Conservation (phyloP, 2,888 invertebrate species). For the Platypus cylindrus region DNA sequence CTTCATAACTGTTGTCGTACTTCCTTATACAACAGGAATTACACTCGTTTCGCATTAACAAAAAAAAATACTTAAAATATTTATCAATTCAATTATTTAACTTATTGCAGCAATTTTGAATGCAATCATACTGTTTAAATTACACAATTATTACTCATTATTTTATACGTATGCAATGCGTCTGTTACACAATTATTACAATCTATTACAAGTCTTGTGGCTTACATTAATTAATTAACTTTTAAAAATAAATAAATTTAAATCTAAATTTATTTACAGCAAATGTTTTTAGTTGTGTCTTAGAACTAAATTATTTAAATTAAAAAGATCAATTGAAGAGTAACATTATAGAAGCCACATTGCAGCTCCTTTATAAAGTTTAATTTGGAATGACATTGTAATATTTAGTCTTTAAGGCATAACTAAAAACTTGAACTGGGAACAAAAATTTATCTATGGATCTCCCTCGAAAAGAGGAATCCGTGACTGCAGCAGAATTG, state of each 20-base stretch:
- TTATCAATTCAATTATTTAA: constrained; percentile 7
- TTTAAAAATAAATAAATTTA: constrained; percentile 23
- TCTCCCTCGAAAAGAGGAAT: constrained; percentile 10
- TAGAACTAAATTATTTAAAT: too few species aligned
- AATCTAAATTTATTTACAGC: constrained; percentile 23
- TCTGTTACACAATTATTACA: constrained; percentile 10
- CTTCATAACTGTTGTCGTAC: too few species aligned
- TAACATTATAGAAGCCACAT: too few species aligned
- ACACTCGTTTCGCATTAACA: too few species aligned
- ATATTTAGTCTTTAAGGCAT: constrained; percentile 5
- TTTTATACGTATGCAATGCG: constrained; percentile 10
- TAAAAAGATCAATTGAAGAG: too few species aligned
- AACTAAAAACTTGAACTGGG: constrained; percentile 10
- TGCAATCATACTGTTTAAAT: neutral
- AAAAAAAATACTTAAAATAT: too few species aligned
- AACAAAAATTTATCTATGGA: constrained; percentile 7
- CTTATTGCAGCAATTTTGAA: constrained; percentile 9
- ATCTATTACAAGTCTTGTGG: constrained; percentile 6
- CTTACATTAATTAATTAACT: constrained; percentile 8
- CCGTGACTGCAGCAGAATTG: too few species aligned
- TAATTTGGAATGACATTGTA: neutral
- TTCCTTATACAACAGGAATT: too few species aligned
- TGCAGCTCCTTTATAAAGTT: neutral
- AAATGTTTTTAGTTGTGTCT: constrained; percentile 19
- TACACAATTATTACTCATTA: constrained; percentile 2